Conservation (phyloP, 2,113 vertebrate genomes). For the Spea multiplicata region DNA sequence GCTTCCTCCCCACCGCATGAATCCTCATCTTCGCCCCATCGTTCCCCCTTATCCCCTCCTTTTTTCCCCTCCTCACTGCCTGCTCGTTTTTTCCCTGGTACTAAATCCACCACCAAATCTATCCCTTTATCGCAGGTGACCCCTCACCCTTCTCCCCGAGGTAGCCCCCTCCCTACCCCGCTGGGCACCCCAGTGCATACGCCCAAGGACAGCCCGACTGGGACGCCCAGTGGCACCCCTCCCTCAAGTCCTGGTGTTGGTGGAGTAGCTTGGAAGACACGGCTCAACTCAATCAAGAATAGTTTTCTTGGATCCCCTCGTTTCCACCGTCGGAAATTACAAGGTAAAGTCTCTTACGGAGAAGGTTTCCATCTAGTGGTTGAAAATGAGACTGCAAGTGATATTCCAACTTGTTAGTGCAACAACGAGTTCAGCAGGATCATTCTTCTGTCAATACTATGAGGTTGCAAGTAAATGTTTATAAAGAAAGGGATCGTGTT, state of each 20-base stretch:
- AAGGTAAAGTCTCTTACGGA: constrained; percentile 66
- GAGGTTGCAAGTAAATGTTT: too few species aligned
- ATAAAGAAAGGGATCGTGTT: too few species aligned
- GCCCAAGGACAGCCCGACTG: constrained; percentile 75
- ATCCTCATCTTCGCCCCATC: constrained; percentile 42
- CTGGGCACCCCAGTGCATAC: constrained; percentile 80
- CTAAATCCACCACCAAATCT: constrained; percentile 68
- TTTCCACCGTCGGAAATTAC: constrained; percentile 89
- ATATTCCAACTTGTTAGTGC: not conserved
- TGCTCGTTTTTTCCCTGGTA: constrained; percentile 67
- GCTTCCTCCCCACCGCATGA: constrained; percentile 43
- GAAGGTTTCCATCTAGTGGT: constrained; percentile 33
- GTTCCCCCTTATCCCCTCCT: constrained; percentile 66
- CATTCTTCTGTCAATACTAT: too few species aligned
- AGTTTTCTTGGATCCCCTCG: constrained; percentile 88
- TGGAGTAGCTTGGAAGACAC: constrained; percentile 86
- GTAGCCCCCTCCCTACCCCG: constrained; percentile 72
- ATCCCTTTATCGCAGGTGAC: constrained; percentile 78
- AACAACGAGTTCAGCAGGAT: not conserved
- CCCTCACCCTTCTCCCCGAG: constrained; percentile 79
- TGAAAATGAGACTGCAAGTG: not conserved
- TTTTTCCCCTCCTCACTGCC: constrained; percentile 80
- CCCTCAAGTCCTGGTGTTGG: constrained; percentile 86
- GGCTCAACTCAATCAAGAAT: constrained; percentile 91
- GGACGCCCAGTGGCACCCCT: constrained; percentile 74